Percentiles rank a stretch among this genome's conserved stretches.
These are phyloP conservation scores for Leptopilina boulardi DNA, from an alignment of 1,140 invertebrate species.

Conservation along the genomic window DNA sequence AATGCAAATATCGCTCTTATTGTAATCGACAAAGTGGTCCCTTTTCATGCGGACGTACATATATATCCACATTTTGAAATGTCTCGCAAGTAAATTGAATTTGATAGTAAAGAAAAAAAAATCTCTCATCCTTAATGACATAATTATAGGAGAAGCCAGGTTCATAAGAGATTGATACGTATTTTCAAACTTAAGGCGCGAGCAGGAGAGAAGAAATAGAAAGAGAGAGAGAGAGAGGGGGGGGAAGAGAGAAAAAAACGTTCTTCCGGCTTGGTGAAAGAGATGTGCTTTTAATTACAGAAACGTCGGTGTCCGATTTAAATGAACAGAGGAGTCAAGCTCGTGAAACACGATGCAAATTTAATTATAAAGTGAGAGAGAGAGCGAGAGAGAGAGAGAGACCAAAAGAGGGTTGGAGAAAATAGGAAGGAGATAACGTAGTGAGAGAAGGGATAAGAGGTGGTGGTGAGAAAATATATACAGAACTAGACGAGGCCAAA, in stretches of 20 bases:
- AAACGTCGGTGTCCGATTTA: constrained; percentile 68
- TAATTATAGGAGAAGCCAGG: neutral
- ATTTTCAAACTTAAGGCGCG: neutral
- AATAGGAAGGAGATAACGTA: constrained; percentile 34
- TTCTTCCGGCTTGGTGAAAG: constrained; percentile 40
- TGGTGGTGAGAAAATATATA: constrained; percentile 24
- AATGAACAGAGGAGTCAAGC: constrained; percentile 66
- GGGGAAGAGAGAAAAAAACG: neutral
- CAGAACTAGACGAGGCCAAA: constrained; percentile 53
- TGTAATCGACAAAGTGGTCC: no score
- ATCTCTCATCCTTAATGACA: neutral
- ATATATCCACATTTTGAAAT: no score
- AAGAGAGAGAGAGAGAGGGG: neutral
- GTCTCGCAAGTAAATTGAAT: no score
- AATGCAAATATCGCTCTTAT: no score
- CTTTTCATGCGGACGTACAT: no score
- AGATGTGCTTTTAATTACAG: constrained; percentile 74
- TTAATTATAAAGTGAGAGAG: constrained; percentile 66
- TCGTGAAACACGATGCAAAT: constrained; percentile 65
- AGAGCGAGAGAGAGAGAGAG: constrained; percentile 8
- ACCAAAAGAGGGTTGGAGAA: neutral
- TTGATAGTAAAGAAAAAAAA: neutral
- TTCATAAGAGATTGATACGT: neutral
- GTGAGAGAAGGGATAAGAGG: constrained; percentile 38
- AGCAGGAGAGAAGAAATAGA: neutral